Percentiles rank a stretch among this genome's conserved stretches.
Evolutionary conservation across 2,888 invertebrate genomes (phyloP).

Genomic region (Idaea aversata): DNA sequence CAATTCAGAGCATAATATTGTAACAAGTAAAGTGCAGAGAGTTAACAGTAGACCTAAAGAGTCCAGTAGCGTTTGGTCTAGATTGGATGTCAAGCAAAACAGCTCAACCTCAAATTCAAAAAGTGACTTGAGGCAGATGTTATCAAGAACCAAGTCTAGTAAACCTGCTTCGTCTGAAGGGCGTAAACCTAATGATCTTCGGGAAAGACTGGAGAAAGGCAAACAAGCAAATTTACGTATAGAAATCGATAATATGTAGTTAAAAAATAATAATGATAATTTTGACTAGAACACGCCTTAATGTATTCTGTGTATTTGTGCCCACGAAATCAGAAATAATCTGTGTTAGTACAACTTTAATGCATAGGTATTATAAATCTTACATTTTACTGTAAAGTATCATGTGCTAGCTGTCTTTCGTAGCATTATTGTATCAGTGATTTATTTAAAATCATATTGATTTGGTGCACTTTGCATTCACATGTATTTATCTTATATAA

Average conservation of each 20-base stretch:
- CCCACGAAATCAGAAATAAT: not conserved
- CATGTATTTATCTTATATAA: too few relatives aligned
- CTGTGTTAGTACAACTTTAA: not conserved
- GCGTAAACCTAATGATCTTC: constrained; percentile 57
- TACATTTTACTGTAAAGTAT: not conserved
- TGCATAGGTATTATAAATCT: not conserved
- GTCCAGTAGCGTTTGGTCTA: constrained; percentile 78
- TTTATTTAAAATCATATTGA: too few relatives aligned
- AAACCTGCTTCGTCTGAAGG: not conserved
- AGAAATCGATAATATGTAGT: constrained; percentile 71
- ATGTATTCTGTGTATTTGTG: not conserved
- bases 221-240: constrained; percentile 70
- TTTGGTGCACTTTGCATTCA: too few relatives aligned
- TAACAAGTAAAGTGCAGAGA: constrained; percentile 78
- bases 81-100: constrained; percentile 63
- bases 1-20: constrained; percentile 52
- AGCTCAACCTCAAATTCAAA: constrained; percentile 10
- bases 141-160: constrained; percentile 43
- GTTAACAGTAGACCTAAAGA: constrained; percentile 53
- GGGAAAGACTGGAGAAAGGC: constrained; percentile 59
- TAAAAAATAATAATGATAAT: constrained; percentile 30
- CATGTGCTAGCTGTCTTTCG: not conserved
- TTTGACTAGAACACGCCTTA: constrained; percentile 4
- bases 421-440: not conserved
- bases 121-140: constrained; percentile 39